A percentile compares a stretch with the other conserved stretches of the same genome.
These are phyloP conservation scores for Cygnus olor DNA, from an alignment of 2,797 vertebrate genomes.

Conservation along the genomic window DNA sequence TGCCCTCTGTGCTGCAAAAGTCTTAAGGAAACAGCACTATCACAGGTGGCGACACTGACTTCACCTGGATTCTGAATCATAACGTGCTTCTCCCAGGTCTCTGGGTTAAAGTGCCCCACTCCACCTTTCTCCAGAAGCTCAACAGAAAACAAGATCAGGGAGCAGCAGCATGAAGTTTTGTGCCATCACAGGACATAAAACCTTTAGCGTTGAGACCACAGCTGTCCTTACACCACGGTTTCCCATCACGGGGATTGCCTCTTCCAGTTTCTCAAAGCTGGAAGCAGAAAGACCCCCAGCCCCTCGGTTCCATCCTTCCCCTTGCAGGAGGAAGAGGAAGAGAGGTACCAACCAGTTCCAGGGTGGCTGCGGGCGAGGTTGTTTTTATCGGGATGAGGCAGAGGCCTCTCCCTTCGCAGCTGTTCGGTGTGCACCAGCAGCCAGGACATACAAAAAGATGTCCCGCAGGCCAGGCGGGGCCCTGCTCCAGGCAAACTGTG, in stretches of 20 bases:
- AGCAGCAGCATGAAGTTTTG: neutral
- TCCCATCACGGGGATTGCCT: neutral
- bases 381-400: neutral
- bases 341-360: neutral
- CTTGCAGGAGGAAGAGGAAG: neutral
- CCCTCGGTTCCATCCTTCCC: neutral
- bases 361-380: slow-evolving; percentile 17
- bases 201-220: neutral
- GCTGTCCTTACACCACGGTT: neutral
- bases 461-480: neutral
- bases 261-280: neutral
- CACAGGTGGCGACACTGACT: neutral
- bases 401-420: slow-evolving; percentile 30
- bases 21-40: neutral
- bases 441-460: neutral
- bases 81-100: neutral
- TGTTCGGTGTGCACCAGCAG: neutral
- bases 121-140: neutral
- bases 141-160: neutral
- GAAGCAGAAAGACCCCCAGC: neutral
- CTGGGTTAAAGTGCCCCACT: neutral
- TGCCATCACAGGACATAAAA: neutral
- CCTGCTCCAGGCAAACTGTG: neutral
- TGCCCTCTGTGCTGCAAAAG: neutral
- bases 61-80: neutral